Conservation (phyloP, 2,888 invertebrate genomes). For the Boloria euphrosyne region DNA sequence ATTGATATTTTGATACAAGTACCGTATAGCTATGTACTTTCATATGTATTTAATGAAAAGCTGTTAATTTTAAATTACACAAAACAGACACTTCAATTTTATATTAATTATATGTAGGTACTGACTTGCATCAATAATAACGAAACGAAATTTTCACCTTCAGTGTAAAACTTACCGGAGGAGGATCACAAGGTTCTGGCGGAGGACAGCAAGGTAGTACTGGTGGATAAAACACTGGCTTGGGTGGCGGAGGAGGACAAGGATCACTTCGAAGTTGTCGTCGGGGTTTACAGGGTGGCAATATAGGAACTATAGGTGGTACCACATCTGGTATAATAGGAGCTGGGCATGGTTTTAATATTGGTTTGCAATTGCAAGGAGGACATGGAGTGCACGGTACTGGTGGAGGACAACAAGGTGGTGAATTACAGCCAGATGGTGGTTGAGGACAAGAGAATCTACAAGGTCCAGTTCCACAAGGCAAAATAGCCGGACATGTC, state of each 20-base stretch:
- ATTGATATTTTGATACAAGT: too few relatives aligned
- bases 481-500: constrained; percentile 69
- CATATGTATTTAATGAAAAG: too few relatives aligned
- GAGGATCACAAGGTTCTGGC: constrained; percentile 69
- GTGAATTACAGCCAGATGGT: constrained; percentile 55
- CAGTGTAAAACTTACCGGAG: constrained; percentile 58
- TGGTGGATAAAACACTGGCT: constrained; percentile 68
- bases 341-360: constrained; percentile 66
- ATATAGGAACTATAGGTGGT: constrained; percentile 68
- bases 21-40: too few relatives aligned
- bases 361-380: constrained; percentile 64
- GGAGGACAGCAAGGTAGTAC: constrained; percentile 73
- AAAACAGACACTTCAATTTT: too few relatives aligned
- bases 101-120: too few relatives aligned
- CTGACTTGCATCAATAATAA: too few relatives aligned
- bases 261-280: constrained; percentile 61
- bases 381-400: constrained; percentile 72
- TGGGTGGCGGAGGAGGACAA: constrained; percentile 57
- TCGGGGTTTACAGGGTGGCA: constrained; percentile 67
- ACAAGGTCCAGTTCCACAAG: constrained; percentile 66
- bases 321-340: constrained; percentile 68
- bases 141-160: too few relatives aligned
- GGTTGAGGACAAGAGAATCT: constrained; percentile 63
- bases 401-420: constrained; percentile 67
- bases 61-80: too few relatives aligned